Base-by-base conservation (phyloP, 2,888 invertebrate genomes). In the Altica lythri region DNA sequence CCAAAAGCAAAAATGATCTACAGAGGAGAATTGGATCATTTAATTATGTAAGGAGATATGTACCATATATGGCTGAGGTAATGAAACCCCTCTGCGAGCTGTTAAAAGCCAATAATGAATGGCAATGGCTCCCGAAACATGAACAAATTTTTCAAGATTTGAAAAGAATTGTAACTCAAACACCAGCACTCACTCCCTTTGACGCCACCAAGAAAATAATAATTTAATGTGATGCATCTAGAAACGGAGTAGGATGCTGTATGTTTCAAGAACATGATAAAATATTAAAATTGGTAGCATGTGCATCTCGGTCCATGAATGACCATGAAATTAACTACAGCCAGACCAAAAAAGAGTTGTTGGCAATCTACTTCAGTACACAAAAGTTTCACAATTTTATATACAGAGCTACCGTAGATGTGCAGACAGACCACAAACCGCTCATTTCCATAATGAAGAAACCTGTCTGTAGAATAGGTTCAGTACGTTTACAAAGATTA, bases 361-460 rank as follows among this genome's bases (percentile, higher is more conserved):
- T 27, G n/a, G 22, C 57, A 5, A 58, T 61, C 13, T 59, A 55
- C 34, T 62, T 35, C 46, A 44, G 57, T 17, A 50, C 48, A n/a
- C 53, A 59, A 42, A 63, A 61, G 50, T 60, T 59, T 44, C 55
- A 64, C 43, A 19, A 61, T 37, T 62, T 56, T 46, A 59, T 63
- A 18, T 62, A 62, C 49, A 2, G 38, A 5, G 6, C 6, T n/a
- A 29, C 44, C 1, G 57, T 56, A 9, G 56, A 61, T 38, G 60
- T 64, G 30, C 53, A 58, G 48, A 55, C 53, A 8, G 60, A 64
- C 29, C 56, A 64, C 35, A 59, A 62, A 53, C 59, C 60, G 2
- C 53, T 62, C 5, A 35, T 60, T 0, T 45, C 58, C n/a, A 61
- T 64, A 6, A 56, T 59, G 58, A 57, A 59, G 27, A 61, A 63